phyloP scores from a whole-genome alignment of 2,797 vertebrate genomes.

The Anniella stebbinsi region DNA sequence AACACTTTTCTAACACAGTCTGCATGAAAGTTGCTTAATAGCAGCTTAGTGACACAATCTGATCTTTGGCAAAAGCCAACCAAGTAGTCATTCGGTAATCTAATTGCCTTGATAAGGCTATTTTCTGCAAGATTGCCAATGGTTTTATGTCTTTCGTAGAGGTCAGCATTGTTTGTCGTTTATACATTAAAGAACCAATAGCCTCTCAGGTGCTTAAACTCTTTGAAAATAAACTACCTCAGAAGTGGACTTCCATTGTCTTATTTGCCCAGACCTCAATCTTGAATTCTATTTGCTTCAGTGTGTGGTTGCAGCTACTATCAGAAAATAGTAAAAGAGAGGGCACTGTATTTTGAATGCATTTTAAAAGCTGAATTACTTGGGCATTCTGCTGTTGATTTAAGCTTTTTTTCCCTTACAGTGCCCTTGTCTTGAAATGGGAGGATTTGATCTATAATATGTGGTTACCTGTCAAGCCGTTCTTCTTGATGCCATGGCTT shows the following conservation, averaged over 20 bases:
- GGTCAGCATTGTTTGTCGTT: conserved; percentile 41
- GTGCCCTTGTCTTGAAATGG: not conserved
- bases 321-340: conserved; percentile 24
- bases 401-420: conserved; percentile 11
- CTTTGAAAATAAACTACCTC: conserved; percentile 48
- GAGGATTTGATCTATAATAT: conserved; percentile 14
- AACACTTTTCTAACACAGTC: not conserved
- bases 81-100: conserved; percentile 4
- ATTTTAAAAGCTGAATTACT: not conserved
- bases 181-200: conserved; percentile 43
- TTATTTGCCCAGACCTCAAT: conserved; percentile 34
- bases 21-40: not conserved
- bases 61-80: conserved; percentile 35
- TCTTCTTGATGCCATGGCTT: conserved; percentile 26
- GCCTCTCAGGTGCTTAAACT: conserved; percentile 40
- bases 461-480: not conserved
- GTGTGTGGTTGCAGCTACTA: not conserved
- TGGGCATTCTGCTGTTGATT: not conserved
- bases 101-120: conserved; percentile 24
- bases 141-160: conserved; percentile 42
- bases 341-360: not conserved
- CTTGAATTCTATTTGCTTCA: conserved; percentile 46
- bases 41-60: conserved; percentile 17
- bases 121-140: conserved; percentile 19
- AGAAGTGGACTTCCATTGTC: conserved; percentile 36